These are phyloP conservation scores for Melipona bicolor DNA, from an alignment of 2,888 invertebrate species.

Conservation along the genomic window DNA sequence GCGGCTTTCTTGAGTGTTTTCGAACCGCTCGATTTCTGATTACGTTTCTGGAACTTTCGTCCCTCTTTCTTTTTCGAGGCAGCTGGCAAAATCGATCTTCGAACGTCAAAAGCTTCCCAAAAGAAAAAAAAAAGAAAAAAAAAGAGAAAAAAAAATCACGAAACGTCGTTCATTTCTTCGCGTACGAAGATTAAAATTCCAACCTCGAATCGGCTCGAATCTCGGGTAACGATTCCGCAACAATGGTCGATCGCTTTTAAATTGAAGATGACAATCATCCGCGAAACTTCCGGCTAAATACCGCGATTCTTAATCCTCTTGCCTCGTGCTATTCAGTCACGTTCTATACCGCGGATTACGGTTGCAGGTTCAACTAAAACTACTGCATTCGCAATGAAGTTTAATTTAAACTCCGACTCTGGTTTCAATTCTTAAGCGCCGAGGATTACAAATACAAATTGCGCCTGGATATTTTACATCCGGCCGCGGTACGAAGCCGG, in stretches of 20 bases:
- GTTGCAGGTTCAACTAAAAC: background rate
- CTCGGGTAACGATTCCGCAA: background rate
- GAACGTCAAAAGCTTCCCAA: too few species aligned
- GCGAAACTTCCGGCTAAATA: background rate
- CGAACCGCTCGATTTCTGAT: background rate
- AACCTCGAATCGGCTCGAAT: background rate
- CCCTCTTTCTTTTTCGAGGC: too few species aligned
- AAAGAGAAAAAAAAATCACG: too few species aligned
- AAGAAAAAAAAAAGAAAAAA: too few species aligned
- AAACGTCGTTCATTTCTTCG: too few species aligned
- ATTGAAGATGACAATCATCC: background rate
- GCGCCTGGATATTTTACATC: background rate
- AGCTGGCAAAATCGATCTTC: too few species aligned
- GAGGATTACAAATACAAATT: conserved; percentile 6
- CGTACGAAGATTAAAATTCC: background rate
- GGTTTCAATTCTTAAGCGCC: conserved; percentile 9
- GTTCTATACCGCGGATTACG: background rate
- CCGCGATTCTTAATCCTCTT: background rate
- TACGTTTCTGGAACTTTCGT: too few species aligned
- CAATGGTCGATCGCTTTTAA: background rate
- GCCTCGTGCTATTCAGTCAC: background rate
- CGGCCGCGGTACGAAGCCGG: background rate
- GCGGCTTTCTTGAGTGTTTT: background rate
- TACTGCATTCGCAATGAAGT: background rate
- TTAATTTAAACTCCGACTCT: background rate